phyloP scores from a whole-genome alignment of 2,113 vertebrate species.

The Ariopsis seemanni region DNA sequence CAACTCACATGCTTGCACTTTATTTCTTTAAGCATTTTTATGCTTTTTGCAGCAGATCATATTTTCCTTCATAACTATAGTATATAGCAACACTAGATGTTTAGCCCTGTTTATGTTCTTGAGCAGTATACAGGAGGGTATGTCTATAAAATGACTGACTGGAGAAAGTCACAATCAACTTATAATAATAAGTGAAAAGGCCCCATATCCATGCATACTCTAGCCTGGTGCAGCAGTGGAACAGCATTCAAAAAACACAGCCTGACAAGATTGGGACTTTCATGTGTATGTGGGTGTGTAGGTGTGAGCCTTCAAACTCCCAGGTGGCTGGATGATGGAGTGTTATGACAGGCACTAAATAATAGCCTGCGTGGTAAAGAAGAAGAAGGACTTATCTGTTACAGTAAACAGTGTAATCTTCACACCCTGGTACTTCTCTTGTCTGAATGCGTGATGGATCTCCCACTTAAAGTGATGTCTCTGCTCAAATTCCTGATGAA shows the following conservation, averaged over 20 bases:
- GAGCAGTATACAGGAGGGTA: background rate
- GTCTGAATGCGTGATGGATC: slow-evolving; percentile 32
- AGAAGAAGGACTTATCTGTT: slow-evolving; percentile 37
- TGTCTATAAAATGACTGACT: background rate
- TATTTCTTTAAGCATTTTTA: background rate
- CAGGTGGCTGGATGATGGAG: slow-evolving; percentile 43
- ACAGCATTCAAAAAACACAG: slow-evolving; percentile 7
- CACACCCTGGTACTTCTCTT: slow-evolving; percentile 23
- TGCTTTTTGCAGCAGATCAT: background rate
- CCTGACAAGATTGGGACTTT: background rate
- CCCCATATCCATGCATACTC: background rate
- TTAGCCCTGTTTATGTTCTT: background rate
- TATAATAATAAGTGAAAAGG: background rate
- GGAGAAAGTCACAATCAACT: background rate
- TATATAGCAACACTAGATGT: background rate
- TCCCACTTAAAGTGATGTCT: slow-evolving; percentile 13
- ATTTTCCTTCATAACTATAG: background rate
- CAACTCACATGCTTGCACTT: background rate
- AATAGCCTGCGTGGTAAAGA: slow-evolving; percentile 34
- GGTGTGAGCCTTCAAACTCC: slow-evolving; percentile 17
- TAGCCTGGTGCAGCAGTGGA: background rate
- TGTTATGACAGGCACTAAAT: slow-evolving; percentile 46
- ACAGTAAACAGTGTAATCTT: slow-evolving; percentile 49
- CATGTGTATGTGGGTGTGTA: slow-evolving; percentile 28
- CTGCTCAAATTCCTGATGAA: slow-evolving; percentile 9